Evolutionary conservation across 2,888 invertebrate species (phyloP).

Genomic region (Stramonita haemastoma): DNA sequence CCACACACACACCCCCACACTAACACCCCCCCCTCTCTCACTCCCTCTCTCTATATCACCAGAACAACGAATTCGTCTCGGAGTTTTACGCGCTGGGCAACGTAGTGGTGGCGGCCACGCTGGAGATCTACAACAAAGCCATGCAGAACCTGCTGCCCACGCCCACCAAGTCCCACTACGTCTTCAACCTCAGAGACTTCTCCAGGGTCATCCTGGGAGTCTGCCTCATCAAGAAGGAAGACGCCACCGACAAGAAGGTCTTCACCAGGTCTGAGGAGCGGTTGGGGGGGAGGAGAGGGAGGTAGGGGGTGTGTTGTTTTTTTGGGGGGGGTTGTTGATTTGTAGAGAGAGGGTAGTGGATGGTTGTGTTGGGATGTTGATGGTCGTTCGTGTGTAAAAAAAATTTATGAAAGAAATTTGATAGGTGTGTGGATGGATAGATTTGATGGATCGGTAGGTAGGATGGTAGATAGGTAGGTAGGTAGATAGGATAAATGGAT

Average conservation of each 20-base stretch:
- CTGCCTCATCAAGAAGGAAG: constrained; percentile 89
- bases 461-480: too few relatives aligned
- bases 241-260: constrained; percentile 77
- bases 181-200: constrained; percentile 82
- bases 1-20: too few relatives aligned
- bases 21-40: too few relatives aligned
- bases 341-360: too few relatives aligned
- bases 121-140: constrained; percentile 76
- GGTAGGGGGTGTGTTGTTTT: too few relatives aligned
- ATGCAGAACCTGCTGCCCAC: constrained; percentile 77
- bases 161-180: constrained; percentile 81
- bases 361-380: too few relatives aligned
- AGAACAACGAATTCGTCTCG: constrained; percentile 85
- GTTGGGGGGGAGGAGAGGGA: too few relatives aligned
- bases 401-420: neutral
- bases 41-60: constrained; percentile 44
- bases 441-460: too few relatives aligned
- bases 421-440: too few relatives aligned
- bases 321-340: too few relatives aligned
- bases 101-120: constrained; percentile 77
- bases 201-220: constrained; percentile 91
- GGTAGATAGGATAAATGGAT: too few relatives aligned
- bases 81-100: constrained; percentile 81
- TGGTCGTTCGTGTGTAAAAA: neutral
- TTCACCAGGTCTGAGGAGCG: constrained; percentile 66